Evolutionary conservation across 2,888 invertebrate genomes (phyloP), one percentile per base, ranked within the genome.

Genomic region (Camptogramma bilineatum): DNA sequence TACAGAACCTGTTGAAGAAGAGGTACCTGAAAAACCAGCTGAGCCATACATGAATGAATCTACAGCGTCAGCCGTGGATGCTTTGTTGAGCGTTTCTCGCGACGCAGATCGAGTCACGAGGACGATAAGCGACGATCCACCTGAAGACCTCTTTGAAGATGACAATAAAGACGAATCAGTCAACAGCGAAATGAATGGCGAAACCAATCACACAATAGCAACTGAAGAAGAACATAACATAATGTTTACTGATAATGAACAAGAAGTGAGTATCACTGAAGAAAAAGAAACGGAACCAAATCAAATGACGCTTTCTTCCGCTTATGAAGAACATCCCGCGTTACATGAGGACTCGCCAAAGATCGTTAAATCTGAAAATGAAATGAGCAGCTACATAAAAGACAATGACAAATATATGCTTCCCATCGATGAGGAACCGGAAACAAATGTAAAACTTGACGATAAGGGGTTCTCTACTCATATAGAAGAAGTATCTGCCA

Each of bases 101-200:
- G 91, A 93, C 66, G 73, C 88, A 47, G 92, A 93, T 64, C 80
- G 90, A 75, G 91, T 92, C 1, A 90, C 92, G 4, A 87, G 85
- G 74, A 74, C 81, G 44, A 84, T 92, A 46, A 88, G 88, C 70
- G 85, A 90, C 44, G 91, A 91, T 76, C 87, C 83, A 1, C 92
- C 92, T 5, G 93, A 93, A 77, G 90, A 92, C 72, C 79, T 93
- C 66, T 92, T 91, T 73, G 93, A 93, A 80, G 92, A 93, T 70
- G 93, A 93, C 66, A 83, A 81, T 73, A 90, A 68, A 63, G 69
- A 72, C 10, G 63, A 48, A 47, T 60, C 60, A 13, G 60, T 64
- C 9, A 70, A 70, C 62, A 78, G 68, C 62, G 78, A 73, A 56
- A 50, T 79, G 19, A 86, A 85, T 72, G 83, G 81, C 9, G 54